Percentiles rank a stretch among this genome's conserved stretches.
These are phyloP conservation scores for Sander vitreus DNA, from an alignment of 2,113 vertebrate genomes.

Conservation along the genomic window DNA sequence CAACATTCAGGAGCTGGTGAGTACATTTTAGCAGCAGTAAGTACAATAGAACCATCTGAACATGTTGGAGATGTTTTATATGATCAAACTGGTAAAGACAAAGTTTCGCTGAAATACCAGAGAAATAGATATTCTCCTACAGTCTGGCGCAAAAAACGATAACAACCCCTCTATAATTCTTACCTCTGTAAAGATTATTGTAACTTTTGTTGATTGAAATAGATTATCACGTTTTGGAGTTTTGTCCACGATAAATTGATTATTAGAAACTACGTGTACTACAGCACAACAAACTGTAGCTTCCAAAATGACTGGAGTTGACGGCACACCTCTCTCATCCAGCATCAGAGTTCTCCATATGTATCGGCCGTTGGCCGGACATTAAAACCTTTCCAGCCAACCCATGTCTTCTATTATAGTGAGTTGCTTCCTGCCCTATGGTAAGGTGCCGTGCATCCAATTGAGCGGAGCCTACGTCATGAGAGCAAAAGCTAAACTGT, in stretches of 20 bases:
- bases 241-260: background rate
- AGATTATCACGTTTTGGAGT: too few relatives aligned
- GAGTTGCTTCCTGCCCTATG: too few relatives aligned
- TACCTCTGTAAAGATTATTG: background rate
- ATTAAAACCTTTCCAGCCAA: too few relatives aligned
- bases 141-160: background rate
- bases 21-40: conserved; percentile 23
- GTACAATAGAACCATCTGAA: background rate
- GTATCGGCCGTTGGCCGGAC: too few relatives aligned
- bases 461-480: too few relatives aligned
- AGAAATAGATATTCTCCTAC: background rate
- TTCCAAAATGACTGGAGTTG: background rate
- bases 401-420: too few relatives aligned
- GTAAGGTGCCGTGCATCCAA: too few relatives aligned
- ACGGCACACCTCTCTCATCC: background rate
- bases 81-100: background rate
- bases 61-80: background rate
- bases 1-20: conserved; percentile 96
- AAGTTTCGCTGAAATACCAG: background rate
- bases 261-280: background rate
- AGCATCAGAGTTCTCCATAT: too few relatives aligned
- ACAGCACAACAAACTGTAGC: background rate
- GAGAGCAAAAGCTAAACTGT: too few relatives aligned
- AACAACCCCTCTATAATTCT: background rate
- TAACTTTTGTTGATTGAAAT: background rate